Conservation (phyloP, 1,140 invertebrate species). For the Drosophila gunungcola region DNA sequence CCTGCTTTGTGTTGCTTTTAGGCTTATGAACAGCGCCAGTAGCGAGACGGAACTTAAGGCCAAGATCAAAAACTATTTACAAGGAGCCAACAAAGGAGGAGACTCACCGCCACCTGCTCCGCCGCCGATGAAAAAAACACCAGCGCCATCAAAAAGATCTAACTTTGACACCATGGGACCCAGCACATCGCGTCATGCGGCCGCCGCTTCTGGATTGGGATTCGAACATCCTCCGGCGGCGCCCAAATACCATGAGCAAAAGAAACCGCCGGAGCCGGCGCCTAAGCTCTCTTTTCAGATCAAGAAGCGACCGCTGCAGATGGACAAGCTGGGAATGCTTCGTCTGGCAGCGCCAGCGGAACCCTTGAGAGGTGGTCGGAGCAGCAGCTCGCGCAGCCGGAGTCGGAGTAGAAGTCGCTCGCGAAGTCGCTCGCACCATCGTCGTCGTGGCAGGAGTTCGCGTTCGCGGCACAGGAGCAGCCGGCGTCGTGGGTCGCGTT, state of each 20-base stretch:
- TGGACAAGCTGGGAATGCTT: slow-evolving; percentile 89
- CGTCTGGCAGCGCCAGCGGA: slow-evolving; percentile 85
- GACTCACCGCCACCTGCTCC: slow-evolving; percentile 52
- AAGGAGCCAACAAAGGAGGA: slow-evolving; percentile 3
- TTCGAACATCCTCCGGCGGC: slow-evolving; percentile 22
- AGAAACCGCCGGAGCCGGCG: slow-evolving; percentile 24
- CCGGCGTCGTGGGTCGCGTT: slow-evolving; percentile 10
- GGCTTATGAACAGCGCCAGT: slow-evolving; percentile 46
- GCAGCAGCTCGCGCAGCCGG: slow-evolving; percentile 83
- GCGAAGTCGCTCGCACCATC: slow-evolving; percentile 75
- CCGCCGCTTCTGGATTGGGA: slow-evolving; percentile 11
- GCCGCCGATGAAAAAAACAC: slow-evolving; percentile 12
- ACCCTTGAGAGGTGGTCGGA: slow-evolving; percentile 6
- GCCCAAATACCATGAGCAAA: slow-evolving; percentile 41
- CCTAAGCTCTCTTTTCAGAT: slow-evolving; percentile 76
- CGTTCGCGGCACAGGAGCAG: slow-evolving; percentile 22
- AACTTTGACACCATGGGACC: slow-evolving; percentile 39
- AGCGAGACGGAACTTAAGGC: slow-evolving; percentile 48
- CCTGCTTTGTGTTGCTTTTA: slow-evolving; percentile 36
- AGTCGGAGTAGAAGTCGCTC: slow-evolving; percentile 83
- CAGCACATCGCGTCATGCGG: slow-evolving; percentile 59
- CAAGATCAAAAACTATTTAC: slow-evolving; percentile 48
- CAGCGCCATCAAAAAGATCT: background rate
- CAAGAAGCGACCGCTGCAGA: slow-evolving; percentile 85
- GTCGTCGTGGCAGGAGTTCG: background rate